A percentile compares a stretch with the other conserved stretches of the same genome.
phyloP scores from a whole-genome alignment of 2,888 invertebrate genomes.

The Emesis furor region DNA sequence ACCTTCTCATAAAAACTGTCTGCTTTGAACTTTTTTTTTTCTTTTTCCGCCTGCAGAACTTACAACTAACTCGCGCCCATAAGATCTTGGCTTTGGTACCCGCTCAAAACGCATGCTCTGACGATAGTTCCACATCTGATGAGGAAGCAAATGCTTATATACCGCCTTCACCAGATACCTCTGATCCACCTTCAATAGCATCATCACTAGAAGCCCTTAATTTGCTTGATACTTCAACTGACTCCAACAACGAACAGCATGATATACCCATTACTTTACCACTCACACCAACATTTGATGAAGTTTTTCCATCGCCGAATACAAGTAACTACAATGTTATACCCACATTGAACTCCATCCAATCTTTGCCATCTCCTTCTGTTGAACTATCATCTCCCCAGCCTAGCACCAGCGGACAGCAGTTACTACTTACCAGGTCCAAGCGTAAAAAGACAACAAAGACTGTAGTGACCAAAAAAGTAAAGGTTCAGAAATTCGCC shows the following conservation, averaged over 20 bases:
- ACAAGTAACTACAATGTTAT: conserved; percentile 40
- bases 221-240: conserved; percentile 49
- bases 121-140: too few species aligned
- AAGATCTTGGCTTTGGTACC: too few species aligned
- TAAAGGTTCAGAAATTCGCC: conserved; percentile 37
- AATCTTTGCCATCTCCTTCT: conserved; percentile 34
- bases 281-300: conserved; percentile 52
- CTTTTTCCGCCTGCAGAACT: too few species aligned
- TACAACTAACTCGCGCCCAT: too few species aligned
- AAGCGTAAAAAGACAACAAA: conserved; percentile 57
- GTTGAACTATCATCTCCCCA: conserved; percentile 19
- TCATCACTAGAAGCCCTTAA: conserved; percentile 55
- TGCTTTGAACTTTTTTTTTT: too few species aligned
- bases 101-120: too few species aligned
- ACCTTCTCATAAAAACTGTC: conserved; percentile 9
- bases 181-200: conserved; percentile 31
- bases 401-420: conserved; percentile 41
- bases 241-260: conserved; percentile 44
- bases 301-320: conserved; percentile 56
- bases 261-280: conserved; percentile 36
- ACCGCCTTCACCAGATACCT: conserved; percentile 9
- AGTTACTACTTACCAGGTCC: conserved; percentile 51
- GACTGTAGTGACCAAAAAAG: conserved; percentile 52
- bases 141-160: too few species aligned
- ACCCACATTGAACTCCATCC: conserved; percentile 61